Conservation (phyloP, 2,113 vertebrate species). For the Xyliphius kryptos region DNA sequence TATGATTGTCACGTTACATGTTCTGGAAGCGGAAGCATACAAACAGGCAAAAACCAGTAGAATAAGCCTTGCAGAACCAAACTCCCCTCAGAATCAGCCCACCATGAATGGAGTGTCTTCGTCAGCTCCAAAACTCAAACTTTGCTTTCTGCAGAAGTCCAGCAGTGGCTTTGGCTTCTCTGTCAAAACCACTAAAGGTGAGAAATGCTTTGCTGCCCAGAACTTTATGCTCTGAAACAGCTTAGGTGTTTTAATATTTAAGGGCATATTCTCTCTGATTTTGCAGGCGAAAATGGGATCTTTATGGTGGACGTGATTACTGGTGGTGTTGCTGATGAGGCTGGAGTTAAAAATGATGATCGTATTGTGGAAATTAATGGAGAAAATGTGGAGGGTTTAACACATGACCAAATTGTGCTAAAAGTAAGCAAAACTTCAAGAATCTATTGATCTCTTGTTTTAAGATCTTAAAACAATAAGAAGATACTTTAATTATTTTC, state of each 20-base stretch:
- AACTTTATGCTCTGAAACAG: neutral
- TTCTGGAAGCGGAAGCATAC: constrained; percentile 76
- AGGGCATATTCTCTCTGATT: neutral
- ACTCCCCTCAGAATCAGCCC: constrained; percentile 13
- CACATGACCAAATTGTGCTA: constrained; percentile 72
- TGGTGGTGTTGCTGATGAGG: constrained; percentile 70
- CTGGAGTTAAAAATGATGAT: constrained; percentile 74
- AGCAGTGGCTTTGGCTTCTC: constrained; percentile 77
- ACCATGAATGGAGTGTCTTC: constrained; percentile 50
- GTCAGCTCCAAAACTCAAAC: constrained; percentile 59
- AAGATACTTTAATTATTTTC: neutral
- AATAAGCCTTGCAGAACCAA: constrained; percentile 58
- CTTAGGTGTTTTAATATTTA: neutral
- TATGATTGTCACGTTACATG: constrained; percentile 69
- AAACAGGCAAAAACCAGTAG: constrained; percentile 64
- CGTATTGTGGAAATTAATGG: constrained; percentile 84
- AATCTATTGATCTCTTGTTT: no score
- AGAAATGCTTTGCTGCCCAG: constrained; percentile 34
- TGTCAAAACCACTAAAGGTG: constrained; percentile 73
- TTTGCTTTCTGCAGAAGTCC: constrained; percentile 82
- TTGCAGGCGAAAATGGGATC: constrained; percentile 68
- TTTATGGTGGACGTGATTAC: constrained; percentile 70
- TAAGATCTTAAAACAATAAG: no score
- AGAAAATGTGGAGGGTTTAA: constrained; percentile 68
- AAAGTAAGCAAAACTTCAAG: no score